Evolutionary conservation across 2,797 vertebrate species (phyloP).

Genomic region (Anguilla obscura): DNA sequence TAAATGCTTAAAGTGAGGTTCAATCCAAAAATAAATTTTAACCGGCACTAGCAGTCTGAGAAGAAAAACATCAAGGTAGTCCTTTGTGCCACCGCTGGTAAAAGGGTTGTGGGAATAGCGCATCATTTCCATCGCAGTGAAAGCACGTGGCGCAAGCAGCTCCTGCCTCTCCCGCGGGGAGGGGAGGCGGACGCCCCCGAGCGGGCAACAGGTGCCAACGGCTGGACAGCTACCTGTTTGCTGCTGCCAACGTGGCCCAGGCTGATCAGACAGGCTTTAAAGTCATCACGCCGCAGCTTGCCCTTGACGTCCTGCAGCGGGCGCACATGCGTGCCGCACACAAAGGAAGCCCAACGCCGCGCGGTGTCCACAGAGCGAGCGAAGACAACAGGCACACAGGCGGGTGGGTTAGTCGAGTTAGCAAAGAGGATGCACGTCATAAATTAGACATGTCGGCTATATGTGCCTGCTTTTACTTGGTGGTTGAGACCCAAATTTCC

Average conservation of each 20-base stretch:
- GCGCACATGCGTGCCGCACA: slow-evolving; percentile 37
- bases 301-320: slow-evolving; percentile 58
- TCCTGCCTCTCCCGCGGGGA: background rate
- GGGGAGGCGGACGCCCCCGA: background rate
- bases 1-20: background rate
- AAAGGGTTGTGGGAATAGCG: too few species aligned
- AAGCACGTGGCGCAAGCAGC: background rate
- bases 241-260: slow-evolving; percentile 64
- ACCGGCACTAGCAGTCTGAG: background rate
- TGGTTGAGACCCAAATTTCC: background rate
- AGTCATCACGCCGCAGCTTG: slow-evolving; percentile 57
- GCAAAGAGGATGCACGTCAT: background rate
- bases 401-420: slow-evolving; percentile 20
- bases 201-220: background rate
- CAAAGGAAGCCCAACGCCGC: slow-evolving; percentile 17
- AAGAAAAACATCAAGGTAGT: background rate
- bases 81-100: background rate
- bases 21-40: background rate
- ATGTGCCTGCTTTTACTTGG: background rate
- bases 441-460: background rate
- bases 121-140: background rate
- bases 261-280: slow-evolving; percentile 65
- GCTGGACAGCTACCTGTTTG: slow-evolving; percentile 54
- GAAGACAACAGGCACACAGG: slow-evolving; percentile 20
- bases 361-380: background rate